Evolutionary conservation across 2,113 vertebrate genomes (phyloP).

Genomic region (Muscicapa adusta): DNA sequence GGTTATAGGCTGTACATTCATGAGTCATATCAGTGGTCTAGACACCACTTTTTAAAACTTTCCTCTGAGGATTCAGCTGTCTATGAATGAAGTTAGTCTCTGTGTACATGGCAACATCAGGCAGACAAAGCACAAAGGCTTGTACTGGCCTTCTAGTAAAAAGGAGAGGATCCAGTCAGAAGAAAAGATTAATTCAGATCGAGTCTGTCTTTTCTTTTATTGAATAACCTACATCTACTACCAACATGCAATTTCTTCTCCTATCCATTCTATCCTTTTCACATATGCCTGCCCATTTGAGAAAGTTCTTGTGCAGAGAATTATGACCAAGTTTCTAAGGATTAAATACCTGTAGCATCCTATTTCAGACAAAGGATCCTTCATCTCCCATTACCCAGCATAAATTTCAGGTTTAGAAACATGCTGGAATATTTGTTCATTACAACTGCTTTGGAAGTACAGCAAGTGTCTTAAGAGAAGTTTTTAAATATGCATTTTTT

Average conservation of each 20-base stretch:
- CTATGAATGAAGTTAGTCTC: not conserved
- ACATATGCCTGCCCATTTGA: not conserved
- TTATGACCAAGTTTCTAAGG: not conserved
- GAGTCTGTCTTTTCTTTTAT: not conserved
- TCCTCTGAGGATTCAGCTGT: conserved; percentile 19
- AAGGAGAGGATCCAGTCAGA: not conserved
- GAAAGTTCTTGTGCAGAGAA: not conserved
- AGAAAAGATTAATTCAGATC: not conserved
- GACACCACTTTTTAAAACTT: conserved; percentile 32
- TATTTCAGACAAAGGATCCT: not conserved
- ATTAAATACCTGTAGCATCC: not conserved
- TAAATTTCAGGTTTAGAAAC: not conserved
- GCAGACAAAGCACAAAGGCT: not conserved
- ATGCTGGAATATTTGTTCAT: not conserved
- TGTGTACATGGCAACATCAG: not conserved
- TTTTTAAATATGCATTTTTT: not conserved
- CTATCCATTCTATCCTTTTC: not conserved
- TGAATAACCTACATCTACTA: not conserved
- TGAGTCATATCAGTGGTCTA: conserved; percentile 45
- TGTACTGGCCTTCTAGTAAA: not conserved
- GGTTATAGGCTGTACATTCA: not conserved
- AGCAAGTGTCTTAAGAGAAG: not conserved
- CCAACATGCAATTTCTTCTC: not conserved
- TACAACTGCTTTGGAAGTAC: not conserved
- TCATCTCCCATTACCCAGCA: not conserved